Evolutionary conservation across 2,797 vertebrate species (phyloP).

Genomic region (Falco peregrinus): DNA sequence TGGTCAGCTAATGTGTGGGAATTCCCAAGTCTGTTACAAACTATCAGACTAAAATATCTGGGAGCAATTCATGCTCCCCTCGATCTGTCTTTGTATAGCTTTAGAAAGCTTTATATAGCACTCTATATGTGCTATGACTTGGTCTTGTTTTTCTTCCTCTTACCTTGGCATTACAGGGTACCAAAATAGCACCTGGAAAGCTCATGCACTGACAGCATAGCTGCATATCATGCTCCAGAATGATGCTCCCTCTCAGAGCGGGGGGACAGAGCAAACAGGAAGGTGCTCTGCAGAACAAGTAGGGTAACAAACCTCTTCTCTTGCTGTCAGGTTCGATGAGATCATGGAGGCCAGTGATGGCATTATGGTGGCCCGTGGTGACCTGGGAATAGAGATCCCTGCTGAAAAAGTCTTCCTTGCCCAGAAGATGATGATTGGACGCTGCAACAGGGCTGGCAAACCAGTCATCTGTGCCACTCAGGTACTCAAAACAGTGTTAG

Average conservation of each 20-base stretch:
- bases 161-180: background rate
- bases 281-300: background rate
- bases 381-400: conserved; percentile 96
- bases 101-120: background rate
- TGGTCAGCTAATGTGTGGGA: background rate
- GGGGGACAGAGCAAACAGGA: background rate
- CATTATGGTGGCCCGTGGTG: conserved; percentile 98
- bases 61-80: rapidly evolving
- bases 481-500: conserved; percentile 62
- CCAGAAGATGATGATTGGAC: conserved; percentile 99
- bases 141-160: background rate
- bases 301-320: background rate
- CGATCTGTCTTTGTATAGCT: background rate
- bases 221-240: rapidly evolving
- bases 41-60: background rate
- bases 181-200: background rate
- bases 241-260: background rate
- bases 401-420: conserved; percentile 97
- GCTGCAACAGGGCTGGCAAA: conserved; percentile 95
- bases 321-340: conserved; percentile 89
- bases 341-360: conserved; percentile 98
- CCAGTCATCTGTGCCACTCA: conserved; percentile 98
- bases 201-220: rapidly evolving
- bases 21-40: background rate
- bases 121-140: background rate